Evolutionary conservation across 2,888 invertebrate species (phyloP), one percentile per base, ranked within the genome.

Genomic region (Coecobrya sp.): DNA sequence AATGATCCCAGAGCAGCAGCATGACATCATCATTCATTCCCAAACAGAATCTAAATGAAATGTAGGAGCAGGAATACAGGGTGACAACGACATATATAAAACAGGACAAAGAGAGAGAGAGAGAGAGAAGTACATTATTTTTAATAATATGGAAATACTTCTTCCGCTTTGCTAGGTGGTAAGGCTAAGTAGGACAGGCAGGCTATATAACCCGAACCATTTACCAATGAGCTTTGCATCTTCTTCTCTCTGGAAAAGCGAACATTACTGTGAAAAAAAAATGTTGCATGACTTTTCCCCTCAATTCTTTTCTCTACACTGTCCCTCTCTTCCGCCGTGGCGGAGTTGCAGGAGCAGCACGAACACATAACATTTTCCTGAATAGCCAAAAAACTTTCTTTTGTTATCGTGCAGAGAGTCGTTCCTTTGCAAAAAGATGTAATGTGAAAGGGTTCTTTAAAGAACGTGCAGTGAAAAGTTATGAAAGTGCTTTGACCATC

Each of bases 1-100:
- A 85, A 85, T 85, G 85, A 68, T 68, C 68, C 68, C 85, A 85
- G 36, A 2, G 36, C 36, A 36, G 36, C 68, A 59, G 68, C 65
- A 85, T 85, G 85, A 85, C 85, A 85, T 85, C 85, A 85, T 68
- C 85, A 73, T 42, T 73, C 85, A 65, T 68, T 45, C 85, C 59
- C 59, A 73, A 42, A 5, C 73, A 10, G 73, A 73, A 73, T 73
- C 73, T 73, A 73, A 68, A 73, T 73, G 45, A 36, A 73, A 73
- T 73, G 73, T 45, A 19, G 49, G 81, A 49, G 30, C 79, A 79
- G 45, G 49, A 1, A 36, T 36, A 36, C 36, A 79, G 79, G 52
- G 55, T 52, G 79, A 79, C 49, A 55, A 79, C 19, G 82, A 1
- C 25, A 62, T 22, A 62, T 73, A 42, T 73, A 42, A 73, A 73